Conservation (phyloP, 2,113 vertebrate genomes). For the Empidonax traillii region DNA sequence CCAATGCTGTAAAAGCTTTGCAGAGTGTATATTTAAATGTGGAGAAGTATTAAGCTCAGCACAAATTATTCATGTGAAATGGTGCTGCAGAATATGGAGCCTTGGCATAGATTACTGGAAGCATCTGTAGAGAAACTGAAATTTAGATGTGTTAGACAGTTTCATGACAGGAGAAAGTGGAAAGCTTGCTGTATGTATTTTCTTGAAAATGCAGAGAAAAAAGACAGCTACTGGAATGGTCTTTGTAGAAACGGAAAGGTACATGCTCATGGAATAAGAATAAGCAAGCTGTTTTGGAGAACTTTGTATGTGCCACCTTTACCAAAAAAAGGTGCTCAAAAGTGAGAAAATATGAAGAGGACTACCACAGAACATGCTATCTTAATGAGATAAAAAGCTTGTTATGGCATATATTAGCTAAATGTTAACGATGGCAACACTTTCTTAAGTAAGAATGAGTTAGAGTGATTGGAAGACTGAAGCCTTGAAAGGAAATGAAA, state of each 20-base stretch:
- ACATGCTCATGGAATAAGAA: neutral
- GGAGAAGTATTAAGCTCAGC: neutral
- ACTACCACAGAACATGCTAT: neutral
- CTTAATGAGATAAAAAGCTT: neutral
- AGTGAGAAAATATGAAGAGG: neutral
- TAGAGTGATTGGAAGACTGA: neutral
- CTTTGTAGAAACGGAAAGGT: neutral
- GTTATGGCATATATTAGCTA: neutral
- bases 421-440: neutral
- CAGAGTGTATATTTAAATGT: neutral
- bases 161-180: neutral
- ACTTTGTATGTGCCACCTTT: neutral
- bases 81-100: neutral
- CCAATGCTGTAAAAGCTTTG: neutral
- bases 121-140: neutral
- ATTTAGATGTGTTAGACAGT: slow-evolving; percentile 27
- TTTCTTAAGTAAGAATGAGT: neutral
- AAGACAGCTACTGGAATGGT: neutral
- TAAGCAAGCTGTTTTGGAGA: neutral
- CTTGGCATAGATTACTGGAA: slow-evolving; percentile 29
- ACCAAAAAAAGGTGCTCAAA: neutral
- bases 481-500: neutral
- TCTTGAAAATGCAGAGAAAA: neutral
- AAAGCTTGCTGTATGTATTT: neutral
- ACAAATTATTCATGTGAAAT: slow-evolving; percentile 35